Evolutionary conservation across 1,140 invertebrate genomes (phyloP).

Genomic region (Neotoxoptera formosana): DNA sequence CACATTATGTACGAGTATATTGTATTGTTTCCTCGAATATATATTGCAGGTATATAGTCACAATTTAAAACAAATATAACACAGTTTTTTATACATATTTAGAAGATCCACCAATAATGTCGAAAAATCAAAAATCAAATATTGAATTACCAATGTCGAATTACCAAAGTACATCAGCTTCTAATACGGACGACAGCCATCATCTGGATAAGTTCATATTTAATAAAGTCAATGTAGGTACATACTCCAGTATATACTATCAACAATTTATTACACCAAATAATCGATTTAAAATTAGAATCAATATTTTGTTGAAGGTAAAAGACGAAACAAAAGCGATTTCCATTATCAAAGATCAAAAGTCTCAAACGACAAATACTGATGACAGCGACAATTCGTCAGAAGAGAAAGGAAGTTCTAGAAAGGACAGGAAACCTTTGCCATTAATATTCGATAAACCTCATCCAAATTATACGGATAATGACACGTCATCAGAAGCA

Average conservation of each 20-base stretch:
- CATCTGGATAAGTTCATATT: background rate
- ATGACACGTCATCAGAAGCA: constrained; percentile 31
- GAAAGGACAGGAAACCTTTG: constrained; percentile 34
- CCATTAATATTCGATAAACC: constrained; percentile 33
- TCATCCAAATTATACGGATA: background rate
- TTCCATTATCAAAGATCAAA: background rate
- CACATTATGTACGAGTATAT: background rate
- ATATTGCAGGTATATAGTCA: background rate
- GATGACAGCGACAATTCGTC: constrained; percentile 49
- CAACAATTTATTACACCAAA: background rate
- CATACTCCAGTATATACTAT: background rate
- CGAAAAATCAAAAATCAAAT: background rate
- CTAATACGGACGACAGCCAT: background rate
- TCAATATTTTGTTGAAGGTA: background rate
- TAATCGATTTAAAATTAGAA: background rate
- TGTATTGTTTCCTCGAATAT: background rate
- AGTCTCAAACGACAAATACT: background rate
- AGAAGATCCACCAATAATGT: background rate
- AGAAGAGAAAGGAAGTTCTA: constrained; percentile 13
- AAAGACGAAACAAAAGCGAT: background rate
- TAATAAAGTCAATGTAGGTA: background rate
- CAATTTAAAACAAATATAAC: background rate
- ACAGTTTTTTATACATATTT: constrained; percentile 10
- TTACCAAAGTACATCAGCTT: background rate
- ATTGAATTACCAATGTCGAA: background rate